Conservation (phyloP, 2,113 vertebrate species). For the Xiphias gladius region DNA sequence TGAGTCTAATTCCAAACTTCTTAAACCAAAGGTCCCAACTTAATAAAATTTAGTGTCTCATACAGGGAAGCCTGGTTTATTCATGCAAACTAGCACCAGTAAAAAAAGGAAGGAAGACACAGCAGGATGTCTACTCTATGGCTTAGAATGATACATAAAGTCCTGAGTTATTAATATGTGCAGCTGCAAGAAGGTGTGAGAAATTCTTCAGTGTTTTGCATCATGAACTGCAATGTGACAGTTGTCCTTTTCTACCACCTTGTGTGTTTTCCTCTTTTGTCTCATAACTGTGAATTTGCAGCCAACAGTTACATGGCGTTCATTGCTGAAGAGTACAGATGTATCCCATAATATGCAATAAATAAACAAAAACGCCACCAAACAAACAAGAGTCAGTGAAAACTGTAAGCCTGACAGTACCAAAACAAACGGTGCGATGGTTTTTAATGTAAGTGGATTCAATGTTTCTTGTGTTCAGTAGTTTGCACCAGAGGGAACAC, state of each 20-base stretch:
- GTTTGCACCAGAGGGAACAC: neutral
- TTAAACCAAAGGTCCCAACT: neutral
- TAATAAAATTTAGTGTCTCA: neutral
- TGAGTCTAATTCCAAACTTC: neutral
- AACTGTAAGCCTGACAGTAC: neutral
- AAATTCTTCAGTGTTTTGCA: too few relatives aligned
- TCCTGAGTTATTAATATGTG: neutral
- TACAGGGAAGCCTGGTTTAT: neutral
- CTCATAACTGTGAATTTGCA: neutral
- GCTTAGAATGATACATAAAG: neutral
- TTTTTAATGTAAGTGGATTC: slow-evolving; percentile 2
- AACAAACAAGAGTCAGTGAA: neutral
- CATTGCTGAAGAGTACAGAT: neutral
- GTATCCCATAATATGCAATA: neutral
- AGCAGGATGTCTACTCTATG: too few relatives aligned
- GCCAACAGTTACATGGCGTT: neutral
- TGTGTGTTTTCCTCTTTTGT: neutral
- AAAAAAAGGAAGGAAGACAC: neutral
- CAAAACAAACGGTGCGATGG: neutral
- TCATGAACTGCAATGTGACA: neutral
- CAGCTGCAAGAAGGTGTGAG: neutral
- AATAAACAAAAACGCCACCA: neutral
- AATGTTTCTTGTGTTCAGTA: neutral
- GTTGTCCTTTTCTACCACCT: neutral
- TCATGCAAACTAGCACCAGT: neutral